Percentiles rank a stretch among this genome's conserved stretches.
Evolutionary conservation across 2,888 invertebrate genomes (phyloP).

Genomic region (Seira sanloemensis): DNA sequence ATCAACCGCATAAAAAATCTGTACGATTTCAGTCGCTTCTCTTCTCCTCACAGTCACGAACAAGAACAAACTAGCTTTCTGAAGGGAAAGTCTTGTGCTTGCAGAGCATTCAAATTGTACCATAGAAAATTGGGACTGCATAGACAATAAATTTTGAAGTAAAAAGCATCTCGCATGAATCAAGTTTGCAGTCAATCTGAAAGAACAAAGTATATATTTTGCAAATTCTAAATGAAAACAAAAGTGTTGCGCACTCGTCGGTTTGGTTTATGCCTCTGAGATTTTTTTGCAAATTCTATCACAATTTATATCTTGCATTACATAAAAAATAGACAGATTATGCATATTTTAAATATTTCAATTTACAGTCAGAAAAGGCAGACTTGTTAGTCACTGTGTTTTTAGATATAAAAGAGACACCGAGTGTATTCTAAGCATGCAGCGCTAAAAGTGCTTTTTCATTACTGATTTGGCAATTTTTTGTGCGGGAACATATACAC

Average conservation of each 20-base stretch:
- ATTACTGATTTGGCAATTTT: constrained; percentile 11
- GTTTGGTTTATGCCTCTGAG: not conserved
- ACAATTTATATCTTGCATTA: not conserved
- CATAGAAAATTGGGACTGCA: constrained; percentile 7
- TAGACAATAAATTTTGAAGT: not conserved
- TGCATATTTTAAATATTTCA: not conserved
- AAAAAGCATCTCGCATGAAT: constrained; percentile 29
- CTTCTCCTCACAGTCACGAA: constrained; percentile 46
- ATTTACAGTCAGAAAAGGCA: not conserved
- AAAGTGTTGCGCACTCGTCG: not conserved
- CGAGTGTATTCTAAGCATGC: not conserved
- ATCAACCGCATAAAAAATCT: constrained; percentile 1
- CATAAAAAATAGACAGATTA: not conserved
- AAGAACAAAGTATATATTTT: constrained; percentile 28
- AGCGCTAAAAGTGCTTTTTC: constrained; percentile 1
- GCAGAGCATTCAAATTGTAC: constrained; percentile 22
- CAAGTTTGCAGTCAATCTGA: constrained; percentile 3
- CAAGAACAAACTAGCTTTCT: constrained; percentile 40
- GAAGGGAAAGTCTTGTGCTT: constrained; percentile 49
- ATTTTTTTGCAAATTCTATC: constrained; percentile 33
- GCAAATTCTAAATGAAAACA: constrained; percentile 20
- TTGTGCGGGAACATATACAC: constrained; percentile 31
- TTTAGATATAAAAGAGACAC: not conserved
- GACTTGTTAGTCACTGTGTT: not conserved
- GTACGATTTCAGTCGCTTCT: not conserved